Evolutionary conservation across 1,140 invertebrate genomes (phyloP).

Genomic region (Mycetomoellerius zeteki): DNA sequence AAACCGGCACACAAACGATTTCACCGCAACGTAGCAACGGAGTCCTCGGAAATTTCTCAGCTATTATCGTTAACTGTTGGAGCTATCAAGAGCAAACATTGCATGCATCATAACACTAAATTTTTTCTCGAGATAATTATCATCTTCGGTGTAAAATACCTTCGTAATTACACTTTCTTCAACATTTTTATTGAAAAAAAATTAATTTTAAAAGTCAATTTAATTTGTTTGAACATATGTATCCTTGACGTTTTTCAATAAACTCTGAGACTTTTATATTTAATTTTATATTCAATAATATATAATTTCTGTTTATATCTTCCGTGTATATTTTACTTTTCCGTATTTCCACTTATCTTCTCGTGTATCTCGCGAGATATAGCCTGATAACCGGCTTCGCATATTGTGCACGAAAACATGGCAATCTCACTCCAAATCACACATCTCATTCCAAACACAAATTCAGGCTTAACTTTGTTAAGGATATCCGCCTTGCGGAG

Average conservation of each 20-base stretch:
- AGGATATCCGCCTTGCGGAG: conserved; percentile 39
- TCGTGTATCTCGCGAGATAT: conserved; percentile 12
- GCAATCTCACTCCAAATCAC: conserved; percentile 6
- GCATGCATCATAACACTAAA: neutral
- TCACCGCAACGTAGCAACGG: conserved; percentile 38
- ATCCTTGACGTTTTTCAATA: neutral
- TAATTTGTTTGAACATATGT: neutral
- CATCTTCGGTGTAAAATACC: neutral
- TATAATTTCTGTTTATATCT: neutral
- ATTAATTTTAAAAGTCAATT: neutral
- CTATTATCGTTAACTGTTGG: conserved; percentile 39
- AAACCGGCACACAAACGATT: conserved; percentile 65
- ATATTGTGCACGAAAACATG: conserved; percentile 3
- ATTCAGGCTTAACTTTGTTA: neutral
- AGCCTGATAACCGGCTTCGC: neutral
- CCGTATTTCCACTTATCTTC: conserved; percentile 10
- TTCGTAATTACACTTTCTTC: neutral
- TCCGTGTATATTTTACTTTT: neutral
- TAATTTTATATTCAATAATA: neutral
- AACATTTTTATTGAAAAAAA: neutral
- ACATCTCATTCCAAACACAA: conserved; percentile 10
- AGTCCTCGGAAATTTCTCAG: conserved; percentile 42
- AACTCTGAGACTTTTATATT: neutral
- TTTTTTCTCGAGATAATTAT: conserved; percentile 9
- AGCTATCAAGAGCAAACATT: conserved; percentile 45